Percentiles rank a stretch among this genome's conserved stretches.
Evolutionary conservation across 2,888 invertebrate genomes (phyloP).

Genomic region (Ectropis crepuscularia): DNA sequence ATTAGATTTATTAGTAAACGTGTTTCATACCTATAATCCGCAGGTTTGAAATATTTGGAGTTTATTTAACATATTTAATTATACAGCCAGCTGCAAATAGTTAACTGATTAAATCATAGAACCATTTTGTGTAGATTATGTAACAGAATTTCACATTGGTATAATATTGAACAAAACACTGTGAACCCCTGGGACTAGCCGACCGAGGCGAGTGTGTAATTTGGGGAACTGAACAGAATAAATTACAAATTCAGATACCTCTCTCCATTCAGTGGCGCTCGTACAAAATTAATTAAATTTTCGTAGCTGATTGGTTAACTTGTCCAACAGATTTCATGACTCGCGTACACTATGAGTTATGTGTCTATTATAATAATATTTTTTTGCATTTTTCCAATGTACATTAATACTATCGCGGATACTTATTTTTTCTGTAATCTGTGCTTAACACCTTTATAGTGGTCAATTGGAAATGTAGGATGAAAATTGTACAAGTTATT

Average conservation of each 20-base stretch:
- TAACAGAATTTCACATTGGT: conserved; percentile 36
- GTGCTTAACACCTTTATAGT: too few relatives aligned
- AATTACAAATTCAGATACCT: conserved; percentile 31
- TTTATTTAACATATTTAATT: too few relatives aligned
- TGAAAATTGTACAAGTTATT: too few relatives aligned
- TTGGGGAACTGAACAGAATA: conserved; percentile 35
- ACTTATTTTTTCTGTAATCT: too few relatives aligned
- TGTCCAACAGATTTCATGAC: conserved; percentile 23
- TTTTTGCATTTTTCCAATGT: neutral
- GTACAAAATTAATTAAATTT: conserved; percentile 29
- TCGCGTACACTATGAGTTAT: conserved; percentile 8
- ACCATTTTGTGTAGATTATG: conserved; percentile 17
- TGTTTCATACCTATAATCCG: too few relatives aligned
- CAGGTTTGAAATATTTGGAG: too few relatives aligned
- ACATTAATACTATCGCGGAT: neutral
- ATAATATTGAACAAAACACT: conserved; percentile 34
- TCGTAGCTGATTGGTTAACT: conserved; percentile 20
- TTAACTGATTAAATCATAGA: neutral
- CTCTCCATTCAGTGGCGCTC: conserved; percentile 21
- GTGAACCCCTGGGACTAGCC: conserved; percentile 21
- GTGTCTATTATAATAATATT: neutral
- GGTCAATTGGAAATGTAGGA: too few relatives aligned
- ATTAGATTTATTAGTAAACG: too few relatives aligned
- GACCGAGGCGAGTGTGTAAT: conserved; percentile 24
- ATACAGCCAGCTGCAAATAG: too few relatives aligned